Percentiles rank a stretch among this genome's conserved stretches.
Conservation (phyloP, 2,888 invertebrate genomes). For the Zygogramma bicolorata region DNA sequence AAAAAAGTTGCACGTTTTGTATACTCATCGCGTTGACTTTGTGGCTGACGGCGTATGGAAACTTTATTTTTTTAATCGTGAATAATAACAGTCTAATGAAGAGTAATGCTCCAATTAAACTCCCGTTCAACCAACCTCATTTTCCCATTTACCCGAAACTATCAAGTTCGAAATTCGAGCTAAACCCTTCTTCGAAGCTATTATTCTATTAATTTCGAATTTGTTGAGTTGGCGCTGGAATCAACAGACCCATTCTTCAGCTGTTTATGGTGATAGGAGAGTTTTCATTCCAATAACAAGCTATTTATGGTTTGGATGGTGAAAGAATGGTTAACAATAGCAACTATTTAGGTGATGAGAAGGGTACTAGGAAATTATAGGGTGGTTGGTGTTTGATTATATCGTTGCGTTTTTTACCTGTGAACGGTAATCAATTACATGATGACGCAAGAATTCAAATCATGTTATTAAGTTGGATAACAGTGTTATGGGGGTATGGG, state of each 20-base stretch:
- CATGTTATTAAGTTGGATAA: too few species aligned
- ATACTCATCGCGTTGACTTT: not conserved
- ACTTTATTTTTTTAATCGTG: constrained; percentile 24
- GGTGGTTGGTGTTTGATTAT: not conserved
- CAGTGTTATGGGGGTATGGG: too few species aligned
- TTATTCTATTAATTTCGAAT: constrained; percentile 22
- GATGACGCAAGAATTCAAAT: too few species aligned
- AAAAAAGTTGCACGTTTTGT: too few species aligned
- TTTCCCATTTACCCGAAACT: constrained; percentile 1
- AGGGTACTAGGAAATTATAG: not conserved
- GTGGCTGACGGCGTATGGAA: not conserved
- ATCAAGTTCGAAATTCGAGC: not conserved
- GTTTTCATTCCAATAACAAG: not conserved
- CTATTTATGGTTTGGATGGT: not conserved
- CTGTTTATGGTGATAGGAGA: not conserved
- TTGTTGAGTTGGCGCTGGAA: not conserved
- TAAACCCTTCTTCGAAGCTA: constrained; percentile 14
- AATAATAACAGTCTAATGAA: constrained; percentile 14
- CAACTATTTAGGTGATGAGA: not conserved
- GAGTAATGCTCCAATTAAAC: constrained; percentile 15
- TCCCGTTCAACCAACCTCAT: not conserved
- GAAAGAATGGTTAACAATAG: not conserved
- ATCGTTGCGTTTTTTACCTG: too few species aligned
- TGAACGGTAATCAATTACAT: too few species aligned
- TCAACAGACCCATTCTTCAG: not conserved